Evolutionary conservation across 2,113 vertebrate genomes (phyloP).

Genomic region (Cavia porcellus): DNA sequence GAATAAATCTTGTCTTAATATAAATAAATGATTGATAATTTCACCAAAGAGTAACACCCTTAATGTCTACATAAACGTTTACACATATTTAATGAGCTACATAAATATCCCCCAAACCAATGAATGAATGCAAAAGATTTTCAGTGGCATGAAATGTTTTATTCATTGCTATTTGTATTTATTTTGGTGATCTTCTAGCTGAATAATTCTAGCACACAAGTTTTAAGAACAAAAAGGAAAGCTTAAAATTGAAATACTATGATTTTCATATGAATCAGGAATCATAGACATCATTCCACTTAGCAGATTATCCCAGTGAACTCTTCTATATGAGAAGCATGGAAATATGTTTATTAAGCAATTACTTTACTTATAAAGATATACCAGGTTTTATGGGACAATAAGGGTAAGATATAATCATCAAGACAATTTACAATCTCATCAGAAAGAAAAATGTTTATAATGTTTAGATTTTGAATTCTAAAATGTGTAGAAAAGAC

Average conservation of each 20-base stretch:
- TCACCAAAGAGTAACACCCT: neutral
- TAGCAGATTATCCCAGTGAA: neutral
- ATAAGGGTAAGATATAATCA: neutral
- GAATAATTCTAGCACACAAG: neutral
- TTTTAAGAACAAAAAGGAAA: constrained; percentile 27
- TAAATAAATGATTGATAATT: neutral
- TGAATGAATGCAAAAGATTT: neutral
- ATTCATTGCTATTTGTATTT: neutral
- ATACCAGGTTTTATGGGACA: neutral
- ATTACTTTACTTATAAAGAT: neutral
- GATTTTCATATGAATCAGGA: neutral
- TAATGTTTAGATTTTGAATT: neutral
- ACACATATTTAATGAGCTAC: neutral
- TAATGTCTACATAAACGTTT: neutral
- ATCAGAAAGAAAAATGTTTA: neutral
- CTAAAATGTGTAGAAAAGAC: neutral
- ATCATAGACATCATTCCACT: neutral
- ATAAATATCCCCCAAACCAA: neutral
- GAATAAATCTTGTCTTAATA: constrained; percentile 1
- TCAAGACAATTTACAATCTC: neutral
- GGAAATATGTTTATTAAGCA: neutral
- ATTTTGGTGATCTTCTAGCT: neutral
- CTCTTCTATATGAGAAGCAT: neutral
- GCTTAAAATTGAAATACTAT: neutral
- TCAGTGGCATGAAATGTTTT: neutral